phyloP scores from a whole-genome alignment of 2,888 invertebrate genomes.

The Nesidiocoris tenuis region DNA sequence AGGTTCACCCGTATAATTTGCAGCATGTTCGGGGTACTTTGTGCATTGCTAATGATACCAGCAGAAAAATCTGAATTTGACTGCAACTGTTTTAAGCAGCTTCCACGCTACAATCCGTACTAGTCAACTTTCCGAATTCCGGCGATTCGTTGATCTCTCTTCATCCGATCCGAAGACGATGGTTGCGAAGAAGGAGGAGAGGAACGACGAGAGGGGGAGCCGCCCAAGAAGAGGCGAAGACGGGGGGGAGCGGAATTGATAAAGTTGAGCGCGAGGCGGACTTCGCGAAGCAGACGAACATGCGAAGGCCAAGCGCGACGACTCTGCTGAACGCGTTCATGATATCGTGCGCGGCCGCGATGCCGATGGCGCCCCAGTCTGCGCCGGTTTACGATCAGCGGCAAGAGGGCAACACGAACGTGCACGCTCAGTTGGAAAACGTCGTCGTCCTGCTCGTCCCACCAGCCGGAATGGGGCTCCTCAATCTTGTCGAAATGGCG shows the following conservation, averaged over 20 bases:
- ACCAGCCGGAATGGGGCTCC: conserved; percentile 8
- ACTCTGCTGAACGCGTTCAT: not conserved
- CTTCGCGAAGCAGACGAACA: conserved; percentile 29
- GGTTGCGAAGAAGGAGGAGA: conserved; percentile 6
- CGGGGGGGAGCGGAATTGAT: conserved; percentile 33
- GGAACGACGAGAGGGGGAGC: not conserved
- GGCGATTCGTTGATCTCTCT: too few relatives aligned
- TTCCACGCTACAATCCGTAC: too few relatives aligned
- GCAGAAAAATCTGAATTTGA: too few relatives aligned
- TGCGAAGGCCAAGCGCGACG: conserved; percentile 11
- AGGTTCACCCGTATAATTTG: too few relatives aligned
- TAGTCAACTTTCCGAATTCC: too few relatives aligned
- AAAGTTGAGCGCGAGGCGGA: conserved; percentile 29
- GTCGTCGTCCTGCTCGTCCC: conserved; percentile 68
- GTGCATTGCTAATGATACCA: too few relatives aligned
- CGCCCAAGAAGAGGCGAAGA: not conserved
- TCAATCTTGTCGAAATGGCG: conserved; percentile 23
- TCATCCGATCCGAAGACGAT: too few relatives aligned
- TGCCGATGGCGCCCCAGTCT: not conserved
- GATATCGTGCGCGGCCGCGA: not conserved
- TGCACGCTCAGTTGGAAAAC: conserved; percentile 72
- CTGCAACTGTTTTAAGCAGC: too few relatives aligned
- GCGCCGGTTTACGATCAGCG: conserved; percentile 63
- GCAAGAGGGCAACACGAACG: conserved; percentile 74
- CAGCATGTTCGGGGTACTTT: too few relatives aligned